Percentiles rank a stretch among this genome's conserved stretches.
phyloP scores from a whole-genome alignment of 2,797 vertebrate genomes.

The Merluccius polli region DNA sequence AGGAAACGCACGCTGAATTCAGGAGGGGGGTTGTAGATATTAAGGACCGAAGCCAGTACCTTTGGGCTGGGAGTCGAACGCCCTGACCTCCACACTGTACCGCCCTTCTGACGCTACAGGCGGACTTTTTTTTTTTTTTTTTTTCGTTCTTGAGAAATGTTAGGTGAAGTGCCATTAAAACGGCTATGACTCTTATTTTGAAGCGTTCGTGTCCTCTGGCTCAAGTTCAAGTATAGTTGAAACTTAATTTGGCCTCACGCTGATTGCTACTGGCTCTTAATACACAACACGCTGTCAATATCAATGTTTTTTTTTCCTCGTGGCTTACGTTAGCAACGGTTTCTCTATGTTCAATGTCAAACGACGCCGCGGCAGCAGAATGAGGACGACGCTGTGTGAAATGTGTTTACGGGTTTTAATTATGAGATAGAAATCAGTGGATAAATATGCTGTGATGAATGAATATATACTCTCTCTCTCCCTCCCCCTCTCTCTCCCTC shows the following conservation, averaged over 20 bases:
- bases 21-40: too few relatives aligned
- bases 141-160: not conserved
- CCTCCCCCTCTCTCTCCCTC: too few relatives aligned
- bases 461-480: not conserved
- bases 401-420: not conserved
- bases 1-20: too few relatives aligned
- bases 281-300: not conserved
- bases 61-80: not conserved
- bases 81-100: too few relatives aligned
- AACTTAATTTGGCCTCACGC: not conserved
- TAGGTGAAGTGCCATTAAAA: not conserved
- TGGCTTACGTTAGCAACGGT: not conserved
- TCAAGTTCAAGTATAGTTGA: not conserved
- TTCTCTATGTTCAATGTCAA: not conserved
- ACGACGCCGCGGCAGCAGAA: not conserved
- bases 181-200: not conserved
- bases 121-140: not conserved
- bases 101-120: too few relatives aligned
- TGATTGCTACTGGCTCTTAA: not conserved
- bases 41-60: not conserved
- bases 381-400: not conserved
- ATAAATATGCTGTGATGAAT: not conserved
- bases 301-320: not conserved
- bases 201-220: not conserved
- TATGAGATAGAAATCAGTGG: not conserved